Evolutionary conservation across 2,888 invertebrate genomes (phyloP), one percentile per base, ranked within the genome.

Genomic region (Apantesis nais): DNA sequence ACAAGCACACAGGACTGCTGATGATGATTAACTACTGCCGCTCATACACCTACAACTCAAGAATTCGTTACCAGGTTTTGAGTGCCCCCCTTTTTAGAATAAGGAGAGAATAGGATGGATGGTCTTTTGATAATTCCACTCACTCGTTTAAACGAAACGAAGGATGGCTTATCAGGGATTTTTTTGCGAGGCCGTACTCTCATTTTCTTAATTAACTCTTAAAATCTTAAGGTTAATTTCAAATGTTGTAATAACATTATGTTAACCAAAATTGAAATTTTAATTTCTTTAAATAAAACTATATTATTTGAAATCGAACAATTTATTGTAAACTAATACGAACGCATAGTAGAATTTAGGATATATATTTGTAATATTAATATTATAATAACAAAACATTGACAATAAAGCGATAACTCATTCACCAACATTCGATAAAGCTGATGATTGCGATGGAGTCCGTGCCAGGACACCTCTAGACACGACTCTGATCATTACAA

Each of bases 261-360:
- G 4, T 22, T 64, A 22, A 34, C 22, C 2, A 14, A 7, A 5
- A 29, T 58, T 16, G 22, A 4, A 64, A 29, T 29, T 19, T 7
- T n/a, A 34, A n/a, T 14, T n/a, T 22, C 34, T 11, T n/a, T 48
- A 60, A 81, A 73, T 77, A 68, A 75, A 77, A 78, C 66, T 62
- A 64, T 0, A 64, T 67, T 55, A 80, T 78, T 82, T 88, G 91
- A 91, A 90, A 89, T 93, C 82, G 93, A 94, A 94, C 94, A 92
- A 91, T 94, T 95, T 94, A 94, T 92, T 94, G 91, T 91, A 92
- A 94, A 95, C 92, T 94, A 92, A 94, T 94, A 92, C 90, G 89
- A 94, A 95, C 94, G 92, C 89, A 94, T 92, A 92, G 92, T 94
- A 94, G 90, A 95, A 93, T 94, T 94, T 94, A 91, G 89, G 92